phyloP scores from a whole-genome alignment of 2,888 invertebrate species.

The Cybosia mesomella region DNA sequence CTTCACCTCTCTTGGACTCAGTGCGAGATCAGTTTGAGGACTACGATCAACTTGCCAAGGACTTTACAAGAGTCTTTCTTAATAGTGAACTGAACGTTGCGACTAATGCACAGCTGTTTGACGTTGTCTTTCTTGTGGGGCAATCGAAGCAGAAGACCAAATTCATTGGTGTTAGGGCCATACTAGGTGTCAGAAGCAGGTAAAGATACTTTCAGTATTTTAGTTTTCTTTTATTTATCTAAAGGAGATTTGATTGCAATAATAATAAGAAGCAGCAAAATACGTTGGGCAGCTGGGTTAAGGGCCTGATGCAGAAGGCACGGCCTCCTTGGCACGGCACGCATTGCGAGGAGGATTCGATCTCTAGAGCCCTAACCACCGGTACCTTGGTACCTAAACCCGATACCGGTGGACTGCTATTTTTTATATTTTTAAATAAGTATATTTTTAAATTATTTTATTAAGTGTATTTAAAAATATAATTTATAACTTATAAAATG shows the following conservation, averaged over 20 bases:
- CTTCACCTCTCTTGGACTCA: constrained; percentile 96
- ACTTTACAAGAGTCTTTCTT: constrained; percentile 95
- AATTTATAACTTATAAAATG: no score
- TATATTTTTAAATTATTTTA: no score
- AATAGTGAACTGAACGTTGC: constrained; percentile 93
- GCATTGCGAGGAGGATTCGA: no score
- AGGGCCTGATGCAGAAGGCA: no score
- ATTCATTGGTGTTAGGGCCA: constrained; percentile 96
- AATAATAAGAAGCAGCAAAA: no score
- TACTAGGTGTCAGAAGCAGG: constrained; percentile 96
- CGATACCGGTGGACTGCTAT: no score
- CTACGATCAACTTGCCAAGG: constrained; percentile 97
- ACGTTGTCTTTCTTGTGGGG: constrained; percentile 96
- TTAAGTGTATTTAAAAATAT: no score
- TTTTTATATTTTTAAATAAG: no score
- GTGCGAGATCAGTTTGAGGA: constrained; percentile 97
- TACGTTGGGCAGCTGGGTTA: no score
- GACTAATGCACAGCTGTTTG: constrained; percentile 94
- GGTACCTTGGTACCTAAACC: no score
- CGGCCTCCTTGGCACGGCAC: no score
- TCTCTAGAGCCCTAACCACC: no score
- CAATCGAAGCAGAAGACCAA: constrained; percentile 96
- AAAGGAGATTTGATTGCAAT: not conserved
- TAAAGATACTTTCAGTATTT: constrained; percentile 57
- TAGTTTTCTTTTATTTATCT: not conserved